phyloP scores from a whole-genome alignment of 1,140 invertebrate genomes.

The Chironomus striatipennis region DNA sequence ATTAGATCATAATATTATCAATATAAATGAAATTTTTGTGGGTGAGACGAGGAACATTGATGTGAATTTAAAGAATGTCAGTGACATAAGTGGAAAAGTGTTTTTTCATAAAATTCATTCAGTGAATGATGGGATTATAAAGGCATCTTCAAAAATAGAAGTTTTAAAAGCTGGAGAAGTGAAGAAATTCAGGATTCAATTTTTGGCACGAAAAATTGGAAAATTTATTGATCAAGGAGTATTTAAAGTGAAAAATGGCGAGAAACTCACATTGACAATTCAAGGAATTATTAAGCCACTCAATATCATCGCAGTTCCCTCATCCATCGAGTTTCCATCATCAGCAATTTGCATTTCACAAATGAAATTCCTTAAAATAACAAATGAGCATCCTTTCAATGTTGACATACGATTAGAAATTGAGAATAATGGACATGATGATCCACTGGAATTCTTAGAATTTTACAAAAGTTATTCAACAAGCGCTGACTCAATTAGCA shows the following conservation, averaged over 20 bases:
- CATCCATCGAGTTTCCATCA: neutral
- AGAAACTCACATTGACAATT: neutral
- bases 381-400: neutral
- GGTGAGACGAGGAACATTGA: neutral
- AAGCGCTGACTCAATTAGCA: no score
- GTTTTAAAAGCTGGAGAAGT: neutral
- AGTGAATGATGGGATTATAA: neutral
- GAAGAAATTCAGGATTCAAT: neutral
- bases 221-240: neutral
- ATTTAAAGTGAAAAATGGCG: constrained; percentile 1
- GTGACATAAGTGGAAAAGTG: neutral
- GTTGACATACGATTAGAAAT: neutral
- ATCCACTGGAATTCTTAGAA: neutral
- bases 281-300: neutral
- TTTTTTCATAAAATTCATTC: neutral
- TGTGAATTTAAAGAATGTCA: neutral
- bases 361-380: neutral
- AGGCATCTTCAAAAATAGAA: neutral
- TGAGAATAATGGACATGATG: neutral
- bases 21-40: neutral
- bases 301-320: neutral
- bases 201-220: constrained; percentile 7
- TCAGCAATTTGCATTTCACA: neutral
- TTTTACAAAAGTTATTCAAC: neutral
- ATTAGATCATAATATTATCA: neutral